These are phyloP conservation scores for Malurus splendens DNA, from an alignment of 2,797 vertebrate genomes.

Conservation along the genomic window DNA sequence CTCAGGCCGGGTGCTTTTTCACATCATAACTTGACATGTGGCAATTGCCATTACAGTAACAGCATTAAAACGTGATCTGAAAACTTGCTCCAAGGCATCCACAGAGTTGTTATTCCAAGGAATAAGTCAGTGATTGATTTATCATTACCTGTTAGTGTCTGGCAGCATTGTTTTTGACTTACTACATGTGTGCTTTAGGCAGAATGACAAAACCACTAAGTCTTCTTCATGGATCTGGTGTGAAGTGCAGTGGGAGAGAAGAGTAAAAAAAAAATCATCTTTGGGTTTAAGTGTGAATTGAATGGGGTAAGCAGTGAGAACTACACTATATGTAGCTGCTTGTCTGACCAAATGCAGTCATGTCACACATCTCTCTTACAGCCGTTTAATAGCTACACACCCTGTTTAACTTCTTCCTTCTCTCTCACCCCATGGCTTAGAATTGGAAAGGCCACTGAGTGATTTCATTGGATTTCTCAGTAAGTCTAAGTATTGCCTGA, in stretches of 20 bases:
- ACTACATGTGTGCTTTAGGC: neutral
- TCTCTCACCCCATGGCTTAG: neutral
- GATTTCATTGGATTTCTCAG: neutral
- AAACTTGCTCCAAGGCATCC: neutral
- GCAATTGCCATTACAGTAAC: neutral
- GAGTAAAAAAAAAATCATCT: neutral
- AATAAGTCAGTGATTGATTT: neutral
- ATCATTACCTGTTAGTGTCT: neutral
- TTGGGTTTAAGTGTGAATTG: neutral
- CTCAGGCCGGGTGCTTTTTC: neutral
- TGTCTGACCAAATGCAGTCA: neutral
- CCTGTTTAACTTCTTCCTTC: neutral
- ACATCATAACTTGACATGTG: neutral
- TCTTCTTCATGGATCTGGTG: neutral
- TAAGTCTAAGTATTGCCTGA: neutral
- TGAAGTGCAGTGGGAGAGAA: neutral
- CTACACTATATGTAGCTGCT: neutral
- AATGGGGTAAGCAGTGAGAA: neutral
- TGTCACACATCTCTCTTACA: neutral
- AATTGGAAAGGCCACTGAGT: neutral
- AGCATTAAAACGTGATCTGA: neutral
- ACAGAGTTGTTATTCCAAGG: neutral
- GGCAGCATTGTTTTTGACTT: neutral
- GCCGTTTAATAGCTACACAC: neutral
- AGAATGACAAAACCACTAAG: neutral